Evolutionary conservation across 2,113 vertebrate species (phyloP).

Genomic region (Thalassarche chlororhynchos): DNA sequence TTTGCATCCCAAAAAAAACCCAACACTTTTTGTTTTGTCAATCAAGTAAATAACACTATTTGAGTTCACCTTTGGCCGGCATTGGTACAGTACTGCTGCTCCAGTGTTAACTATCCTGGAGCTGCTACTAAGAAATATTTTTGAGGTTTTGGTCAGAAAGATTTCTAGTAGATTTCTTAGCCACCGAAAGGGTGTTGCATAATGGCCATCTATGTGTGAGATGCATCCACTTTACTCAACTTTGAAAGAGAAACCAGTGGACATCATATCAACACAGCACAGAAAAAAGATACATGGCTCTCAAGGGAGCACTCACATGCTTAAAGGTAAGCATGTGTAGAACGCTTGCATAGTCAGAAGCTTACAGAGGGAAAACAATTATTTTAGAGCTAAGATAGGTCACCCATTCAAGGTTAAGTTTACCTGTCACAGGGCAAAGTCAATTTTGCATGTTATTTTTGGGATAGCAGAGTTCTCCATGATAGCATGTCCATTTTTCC

Average conservation of each 20-base stretch:
- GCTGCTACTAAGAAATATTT: neutral
- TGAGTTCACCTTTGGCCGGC: neutral
- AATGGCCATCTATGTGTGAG: neutral
- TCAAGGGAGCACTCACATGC: neutral
- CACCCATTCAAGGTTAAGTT: neutral
- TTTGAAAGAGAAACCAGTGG: neutral
- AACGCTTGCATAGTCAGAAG: neutral
- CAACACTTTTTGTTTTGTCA: neutral
- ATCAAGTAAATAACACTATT: neutral
- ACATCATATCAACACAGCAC: neutral
- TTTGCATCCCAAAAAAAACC: neutral
- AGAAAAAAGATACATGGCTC: neutral
- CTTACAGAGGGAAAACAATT: neutral
- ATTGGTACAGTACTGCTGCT: neutral
- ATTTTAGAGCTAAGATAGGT: neutral
- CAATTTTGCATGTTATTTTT: neutral
- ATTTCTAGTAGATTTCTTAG: neutral
- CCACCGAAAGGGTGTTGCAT: neutral
- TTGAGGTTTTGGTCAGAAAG: neutral
- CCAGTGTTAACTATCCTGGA: neutral
- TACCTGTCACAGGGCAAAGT: neutral
- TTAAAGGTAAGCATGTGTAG: neutral
- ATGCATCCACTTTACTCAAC: neutral
- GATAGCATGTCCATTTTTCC: neutral
- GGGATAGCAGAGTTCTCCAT: neutral